A percentile compares a stretch with the other conserved stretches of the same genome.
Evolutionary conservation across 2,113 vertebrate genomes (phyloP).

Genomic region (Sebastes fasciatus): DNA sequence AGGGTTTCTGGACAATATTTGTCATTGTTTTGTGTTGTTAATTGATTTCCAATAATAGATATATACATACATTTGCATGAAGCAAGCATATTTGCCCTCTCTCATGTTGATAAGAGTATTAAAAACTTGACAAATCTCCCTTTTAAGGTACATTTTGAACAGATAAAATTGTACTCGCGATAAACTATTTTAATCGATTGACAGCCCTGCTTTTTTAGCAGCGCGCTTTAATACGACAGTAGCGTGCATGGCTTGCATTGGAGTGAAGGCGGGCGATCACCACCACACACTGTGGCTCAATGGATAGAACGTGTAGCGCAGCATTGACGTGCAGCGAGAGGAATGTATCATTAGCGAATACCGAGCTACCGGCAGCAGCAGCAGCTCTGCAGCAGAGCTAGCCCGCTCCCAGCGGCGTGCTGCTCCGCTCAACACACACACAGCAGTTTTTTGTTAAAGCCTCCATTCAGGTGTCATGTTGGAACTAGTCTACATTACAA

Average conservation of each 20-base stretch:
- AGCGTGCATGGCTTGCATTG: neutral
- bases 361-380: slow-evolving; percentile 52
- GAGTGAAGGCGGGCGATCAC: slow-evolving; percentile 16
- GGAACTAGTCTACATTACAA: slow-evolving; percentile 60
- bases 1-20: no score
- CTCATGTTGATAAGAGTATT: no score
- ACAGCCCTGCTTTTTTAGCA: neutral
- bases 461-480: slow-evolving; percentile 64
- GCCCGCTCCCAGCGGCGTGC: slow-evolving; percentile 40
- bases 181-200: no score
- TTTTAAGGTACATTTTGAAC: no score
- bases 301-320: slow-evolving; percentile 48
- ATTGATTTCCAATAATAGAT: no score
- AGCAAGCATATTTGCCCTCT: no score
- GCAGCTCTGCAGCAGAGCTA: slow-evolving; percentile 51
- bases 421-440: slow-evolving; percentile 31
- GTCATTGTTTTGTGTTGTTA: no score
- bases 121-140: no score
- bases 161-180: no score
- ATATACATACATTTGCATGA: no score
- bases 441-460: slow-evolving; percentile 56
- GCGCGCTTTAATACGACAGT: neutral
- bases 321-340: slow-evolving; percentile 56
- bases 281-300: slow-evolving; percentile 9
- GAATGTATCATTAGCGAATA: slow-evolving; percentile 74